phyloP scores from a whole-genome alignment of 2,888 invertebrate species.

The Linyphia triangularis region DNA sequence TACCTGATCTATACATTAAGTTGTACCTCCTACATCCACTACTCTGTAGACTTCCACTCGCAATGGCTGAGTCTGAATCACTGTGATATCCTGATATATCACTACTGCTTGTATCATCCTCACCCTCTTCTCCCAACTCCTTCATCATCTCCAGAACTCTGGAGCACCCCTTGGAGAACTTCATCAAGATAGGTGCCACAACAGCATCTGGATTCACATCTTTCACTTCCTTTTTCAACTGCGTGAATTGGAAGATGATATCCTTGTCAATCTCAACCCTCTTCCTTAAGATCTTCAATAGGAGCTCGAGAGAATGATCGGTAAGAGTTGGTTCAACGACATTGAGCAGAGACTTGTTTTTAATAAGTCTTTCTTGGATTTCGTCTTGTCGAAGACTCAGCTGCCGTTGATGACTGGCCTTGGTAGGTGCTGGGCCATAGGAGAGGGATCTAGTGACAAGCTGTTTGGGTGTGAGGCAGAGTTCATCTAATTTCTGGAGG shows the following conservation, averaged over 20 bases:
- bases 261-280: constrained; percentile 95
- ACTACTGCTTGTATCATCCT: constrained; percentile 83
- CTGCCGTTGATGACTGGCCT: constrained; percentile 93
- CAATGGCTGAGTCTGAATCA: constrained; percentile 85
- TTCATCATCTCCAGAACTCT: constrained; percentile 87
- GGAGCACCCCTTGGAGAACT: constrained; percentile 81
- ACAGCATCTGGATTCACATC: constrained; percentile 84
- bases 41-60: constrained; percentile 81
- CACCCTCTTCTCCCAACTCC: constrained; percentile 80
- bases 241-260: constrained; percentile 85
- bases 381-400: constrained; percentile 90
- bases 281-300: constrained; percentile 85
- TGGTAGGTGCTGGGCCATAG: constrained; percentile 86
- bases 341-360: constrained; percentile 92
- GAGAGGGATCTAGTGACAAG: constrained; percentile 78
- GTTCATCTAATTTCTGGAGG: constrained; percentile 88
- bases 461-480: constrained; percentile 79
- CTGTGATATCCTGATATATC: constrained; percentile 89
- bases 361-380: constrained; percentile 92
- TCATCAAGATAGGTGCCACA: constrained; percentile 82
- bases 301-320: constrained; percentile 88
- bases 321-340: constrained; percentile 86
- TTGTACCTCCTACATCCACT: constrained; percentile 81
- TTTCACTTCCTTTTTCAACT: constrained; percentile 82
- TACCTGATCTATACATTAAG: constrained; percentile 81